Conservation (phyloP, 2,888 invertebrate genomes). For the Temnothorax unifasciatus region DNA sequence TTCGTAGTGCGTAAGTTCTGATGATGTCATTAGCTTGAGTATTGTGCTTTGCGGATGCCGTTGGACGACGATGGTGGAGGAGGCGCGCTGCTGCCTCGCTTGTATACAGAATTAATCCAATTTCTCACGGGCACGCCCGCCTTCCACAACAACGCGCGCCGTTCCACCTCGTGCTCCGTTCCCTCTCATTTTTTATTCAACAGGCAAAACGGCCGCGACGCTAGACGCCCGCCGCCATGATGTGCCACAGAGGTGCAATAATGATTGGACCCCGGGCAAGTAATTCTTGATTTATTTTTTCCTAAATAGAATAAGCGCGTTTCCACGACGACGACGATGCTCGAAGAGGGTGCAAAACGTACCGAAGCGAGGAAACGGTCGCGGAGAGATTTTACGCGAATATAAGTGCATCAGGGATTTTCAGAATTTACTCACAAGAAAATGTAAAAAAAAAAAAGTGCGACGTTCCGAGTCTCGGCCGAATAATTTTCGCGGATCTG, state of each 20-base stretch:
- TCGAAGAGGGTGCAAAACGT: neutral
- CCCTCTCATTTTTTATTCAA: conserved; percentile 45
- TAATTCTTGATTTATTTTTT: conserved; percentile 3
- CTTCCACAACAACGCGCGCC: conserved; percentile 24
- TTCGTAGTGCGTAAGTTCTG: conserved; percentile 4
- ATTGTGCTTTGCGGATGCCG: conserved; percentile 13
- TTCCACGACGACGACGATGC: no score
- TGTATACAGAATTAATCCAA: conserved; percentile 55
- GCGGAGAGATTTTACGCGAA: neutral
- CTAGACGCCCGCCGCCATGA: neutral
- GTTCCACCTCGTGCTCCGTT: conserved; percentile 1
- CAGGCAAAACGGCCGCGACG: neutral
- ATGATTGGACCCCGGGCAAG: neutral
- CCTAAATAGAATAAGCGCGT: neutral
- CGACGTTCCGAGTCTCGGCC: neutral
- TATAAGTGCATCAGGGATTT: conserved; percentile 1
- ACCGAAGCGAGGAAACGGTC: neutral
- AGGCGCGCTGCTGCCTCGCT: conserved; percentile 4
- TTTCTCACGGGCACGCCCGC: conserved; percentile 53
- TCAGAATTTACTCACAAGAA: neutral
- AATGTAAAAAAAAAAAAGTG: conserved; percentile 19
- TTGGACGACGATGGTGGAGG: neutral
- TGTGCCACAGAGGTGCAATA: conserved; percentile 6
- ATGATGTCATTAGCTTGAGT: conserved; percentile 17
- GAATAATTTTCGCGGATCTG: conserved; percentile 31